A percentile compares a stretch with the other conserved stretches of the same genome.
phyloP scores from a whole-genome alignment of 1,140 invertebrate species.

The Dendroctonus valens region DNA sequence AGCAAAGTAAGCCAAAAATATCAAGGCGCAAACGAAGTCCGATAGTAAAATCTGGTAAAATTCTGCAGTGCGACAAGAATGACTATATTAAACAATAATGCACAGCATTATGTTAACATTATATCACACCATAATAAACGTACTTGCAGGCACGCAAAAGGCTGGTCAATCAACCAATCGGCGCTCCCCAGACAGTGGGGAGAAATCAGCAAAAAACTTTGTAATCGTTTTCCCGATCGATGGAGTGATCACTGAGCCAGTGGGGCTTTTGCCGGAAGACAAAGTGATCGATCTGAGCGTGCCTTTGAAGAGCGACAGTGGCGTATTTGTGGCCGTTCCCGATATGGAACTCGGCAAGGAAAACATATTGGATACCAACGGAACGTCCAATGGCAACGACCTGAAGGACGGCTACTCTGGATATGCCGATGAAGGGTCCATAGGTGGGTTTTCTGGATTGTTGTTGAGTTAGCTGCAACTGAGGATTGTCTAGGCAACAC shows the following conservation, averaged over 20 bases:
- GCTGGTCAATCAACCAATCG: too few relatives aligned
- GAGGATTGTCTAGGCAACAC: conserved; percentile 64
- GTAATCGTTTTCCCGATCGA: conserved; percentile 70
- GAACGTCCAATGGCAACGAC: conserved; percentile 7
- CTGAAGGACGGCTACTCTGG: conserved; percentile 57
- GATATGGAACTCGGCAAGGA: conserved; percentile 19
- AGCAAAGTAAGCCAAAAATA: too few relatives aligned
- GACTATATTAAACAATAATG: too few relatives aligned
- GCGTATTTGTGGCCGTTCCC: conserved; percentile 15
- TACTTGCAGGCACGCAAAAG: too few relatives aligned
- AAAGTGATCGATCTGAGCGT: conserved; percentile 56
- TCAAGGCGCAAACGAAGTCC: too few relatives aligned
- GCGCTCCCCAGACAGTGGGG: too few relatives aligned
- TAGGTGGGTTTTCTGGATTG: conserved; percentile 40
- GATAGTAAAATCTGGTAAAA: too few relatives aligned
- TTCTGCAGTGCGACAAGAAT: too few relatives aligned
- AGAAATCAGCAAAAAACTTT: conserved; percentile 4
- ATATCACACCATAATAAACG: too few relatives aligned
- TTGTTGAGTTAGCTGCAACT: background rate
- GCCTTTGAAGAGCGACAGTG: conserved; percentile 30
- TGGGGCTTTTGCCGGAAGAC: conserved; percentile 70
- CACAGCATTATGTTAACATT: too few relatives aligned
- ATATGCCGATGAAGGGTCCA: conserved; percentile 83
- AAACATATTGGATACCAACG: background rate
- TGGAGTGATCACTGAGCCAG: conserved; percentile 56